These are phyloP conservation scores for Lamprologus lemairii DNA, from an alignment of 2,113 vertebrate genomes.

Conservation along the genomic window DNA sequence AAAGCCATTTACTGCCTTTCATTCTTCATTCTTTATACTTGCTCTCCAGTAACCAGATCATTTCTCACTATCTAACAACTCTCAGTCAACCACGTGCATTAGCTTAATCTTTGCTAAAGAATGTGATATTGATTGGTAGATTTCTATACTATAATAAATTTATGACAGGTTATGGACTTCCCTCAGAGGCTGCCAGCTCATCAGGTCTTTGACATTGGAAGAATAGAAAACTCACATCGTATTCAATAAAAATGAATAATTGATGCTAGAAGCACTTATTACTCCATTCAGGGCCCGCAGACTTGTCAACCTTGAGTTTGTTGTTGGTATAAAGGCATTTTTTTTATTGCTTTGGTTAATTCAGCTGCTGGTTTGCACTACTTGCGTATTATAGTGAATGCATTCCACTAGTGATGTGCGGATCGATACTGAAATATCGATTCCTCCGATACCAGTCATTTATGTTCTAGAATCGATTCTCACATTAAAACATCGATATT, in stretches of 20 bases:
- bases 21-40: background rate
- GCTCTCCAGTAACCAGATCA: background rate
- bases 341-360: constrained; percentile 34
- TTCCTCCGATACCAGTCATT: background rate
- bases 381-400: background rate
- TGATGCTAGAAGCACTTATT: constrained; percentile 45
- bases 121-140: constrained; percentile 51
- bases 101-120: constrained; percentile 38
- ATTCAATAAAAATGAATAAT: constrained; percentile 60
- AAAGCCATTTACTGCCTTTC: constrained; percentile 39
- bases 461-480: background rate
- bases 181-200: constrained; percentile 13
- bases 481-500: background rate
- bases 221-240: constrained; percentile 26
- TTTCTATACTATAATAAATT: constrained; percentile 52
- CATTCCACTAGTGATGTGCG: background rate
- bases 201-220: constrained; percentile 11
- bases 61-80: constrained; percentile 9
- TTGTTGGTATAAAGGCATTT: constrained; percentile 1
- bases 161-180: constrained; percentile 20
- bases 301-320: constrained; percentile 1
- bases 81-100: constrained; percentile 44
- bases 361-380: background rate
- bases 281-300: background rate
- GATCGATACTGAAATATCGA: background rate